These are phyloP conservation scores for Oncorhynchus kisutch DNA, from an alignment of 2,113 vertebrate species.

Conservation along the genomic window DNA sequence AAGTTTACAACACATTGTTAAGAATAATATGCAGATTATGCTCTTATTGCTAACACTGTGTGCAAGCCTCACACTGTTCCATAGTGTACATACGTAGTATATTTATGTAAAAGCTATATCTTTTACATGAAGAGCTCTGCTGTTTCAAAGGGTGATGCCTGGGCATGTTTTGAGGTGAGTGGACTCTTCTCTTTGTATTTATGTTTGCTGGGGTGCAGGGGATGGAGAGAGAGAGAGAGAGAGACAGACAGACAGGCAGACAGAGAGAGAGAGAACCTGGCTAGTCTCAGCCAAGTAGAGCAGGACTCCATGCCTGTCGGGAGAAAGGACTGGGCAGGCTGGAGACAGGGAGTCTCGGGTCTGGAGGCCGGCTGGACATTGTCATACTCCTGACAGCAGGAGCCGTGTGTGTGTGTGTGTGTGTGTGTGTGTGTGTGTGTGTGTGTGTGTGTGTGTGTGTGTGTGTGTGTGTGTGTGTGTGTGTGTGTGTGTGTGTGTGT, in stretches of 20 bases:
- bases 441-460: neutral
- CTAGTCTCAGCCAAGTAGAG: slow-evolving; percentile 45
- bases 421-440: slow-evolving; percentile 16
- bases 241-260: neutral
- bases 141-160: no score
- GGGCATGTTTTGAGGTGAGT: no score
- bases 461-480: slow-evolving; percentile 18
- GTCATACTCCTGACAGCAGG: slow-evolving; percentile 68
- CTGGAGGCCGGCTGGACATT: slow-evolving; percentile 65
- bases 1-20: no score
- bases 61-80: no score
- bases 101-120: no score
- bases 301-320: slow-evolving; percentile 44
- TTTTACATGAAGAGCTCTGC: no score
- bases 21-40: no score
- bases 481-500: slow-evolving; percentile 5
- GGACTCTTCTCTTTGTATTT: neutral
- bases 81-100: no score
- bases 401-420: slow-evolving; percentile 16
- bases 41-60: no score
- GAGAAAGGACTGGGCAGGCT: slow-evolving; percentile 69
- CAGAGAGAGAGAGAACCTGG: slow-evolving; percentile 52
- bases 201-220: neutral
- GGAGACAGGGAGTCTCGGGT: slow-evolving; percentile 60
- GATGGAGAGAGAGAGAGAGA: neutral